Evolutionary conservation across 2,797 vertebrate species (phyloP).

Genomic region (Tachyglossus aculeatus): DNA sequence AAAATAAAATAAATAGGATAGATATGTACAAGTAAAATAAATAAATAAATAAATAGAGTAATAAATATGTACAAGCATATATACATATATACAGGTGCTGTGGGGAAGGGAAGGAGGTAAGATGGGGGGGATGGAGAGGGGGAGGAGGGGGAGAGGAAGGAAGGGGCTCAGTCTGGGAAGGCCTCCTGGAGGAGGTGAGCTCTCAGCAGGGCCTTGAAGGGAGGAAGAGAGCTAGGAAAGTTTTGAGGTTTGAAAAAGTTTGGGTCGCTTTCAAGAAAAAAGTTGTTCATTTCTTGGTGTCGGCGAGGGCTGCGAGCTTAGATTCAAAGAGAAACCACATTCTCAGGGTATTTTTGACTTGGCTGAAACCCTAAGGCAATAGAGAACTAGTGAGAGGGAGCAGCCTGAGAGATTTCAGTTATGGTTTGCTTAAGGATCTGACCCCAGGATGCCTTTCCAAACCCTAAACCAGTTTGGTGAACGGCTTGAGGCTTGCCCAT

Average conservation of each 20-base stretch:
- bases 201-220: no score
- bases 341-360: conserved; percentile 41
- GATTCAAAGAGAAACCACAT: conserved; percentile 35
- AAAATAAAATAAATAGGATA: no score
- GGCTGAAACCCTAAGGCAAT: conserved; percentile 28
- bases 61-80: no score
- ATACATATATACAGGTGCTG: no score
- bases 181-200: no score
- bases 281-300: conserved; percentile 29
- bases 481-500: conserved; percentile 12
- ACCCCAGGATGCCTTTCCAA: conserved; percentile 30
- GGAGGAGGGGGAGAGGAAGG: no score
- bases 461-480: not conserved
- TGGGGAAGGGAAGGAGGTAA: no score
- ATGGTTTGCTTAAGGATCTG: conserved; percentile 8
- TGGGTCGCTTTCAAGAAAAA: conserved; percentile 58
- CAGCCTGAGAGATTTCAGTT: conserved; percentile 26
- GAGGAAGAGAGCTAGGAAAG: no score
- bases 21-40: no score
- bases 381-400: conserved; percentile 1
- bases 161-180: no score
- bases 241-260: conserved; percentile 61
- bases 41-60: no score
- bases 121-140: no score
- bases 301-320: conserved; percentile 38